Evolutionary conservation across 2,888 invertebrate species (phyloP).

Genomic region (Coelinius sp.): DNA sequence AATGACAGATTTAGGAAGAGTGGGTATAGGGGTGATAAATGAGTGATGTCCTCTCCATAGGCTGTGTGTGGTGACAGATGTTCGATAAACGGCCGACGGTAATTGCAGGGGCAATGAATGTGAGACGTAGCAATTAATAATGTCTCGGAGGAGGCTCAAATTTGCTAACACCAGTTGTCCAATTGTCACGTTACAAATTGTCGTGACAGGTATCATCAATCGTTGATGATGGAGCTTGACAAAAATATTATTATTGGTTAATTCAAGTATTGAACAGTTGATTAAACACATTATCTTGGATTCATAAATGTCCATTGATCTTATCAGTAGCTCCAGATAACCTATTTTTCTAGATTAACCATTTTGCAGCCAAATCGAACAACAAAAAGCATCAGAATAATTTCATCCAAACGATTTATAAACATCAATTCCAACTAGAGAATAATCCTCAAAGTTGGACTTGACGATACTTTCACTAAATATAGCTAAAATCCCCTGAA

Average conservation of each 20-base stretch:
- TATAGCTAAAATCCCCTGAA: background rate
- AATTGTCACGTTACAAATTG: conserved; percentile 25
- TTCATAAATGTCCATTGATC: background rate
- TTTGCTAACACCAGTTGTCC: background rate
- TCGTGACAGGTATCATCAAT: background rate
- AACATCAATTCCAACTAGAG: too few relatives aligned
- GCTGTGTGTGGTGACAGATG: background rate
- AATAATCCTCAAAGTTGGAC: conserved; percentile 54
- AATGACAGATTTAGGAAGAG: background rate
- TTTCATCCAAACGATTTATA: too few relatives aligned
- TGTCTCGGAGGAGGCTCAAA: conserved; percentile 25
- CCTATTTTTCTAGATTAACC: too few relatives aligned
- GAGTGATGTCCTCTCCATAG: background rate
- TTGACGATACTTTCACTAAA: conserved; percentile 38
- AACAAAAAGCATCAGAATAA: too few relatives aligned
- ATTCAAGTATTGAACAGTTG: background rate
- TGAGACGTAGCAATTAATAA: conserved; percentile 27
- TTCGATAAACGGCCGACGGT: conserved; percentile 2
- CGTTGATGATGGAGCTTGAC: background rate
- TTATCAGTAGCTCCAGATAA: too few relatives aligned
- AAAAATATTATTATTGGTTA: background rate
- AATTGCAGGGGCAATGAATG: conserved; percentile 10
- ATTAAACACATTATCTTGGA: background rate
- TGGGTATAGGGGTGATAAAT: background rate
- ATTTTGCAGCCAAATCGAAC: too few relatives aligned